Evolutionary conservation across 2,113 vertebrate genomes (phyloP).

Genomic region (Laticauda colubrina): DNA sequence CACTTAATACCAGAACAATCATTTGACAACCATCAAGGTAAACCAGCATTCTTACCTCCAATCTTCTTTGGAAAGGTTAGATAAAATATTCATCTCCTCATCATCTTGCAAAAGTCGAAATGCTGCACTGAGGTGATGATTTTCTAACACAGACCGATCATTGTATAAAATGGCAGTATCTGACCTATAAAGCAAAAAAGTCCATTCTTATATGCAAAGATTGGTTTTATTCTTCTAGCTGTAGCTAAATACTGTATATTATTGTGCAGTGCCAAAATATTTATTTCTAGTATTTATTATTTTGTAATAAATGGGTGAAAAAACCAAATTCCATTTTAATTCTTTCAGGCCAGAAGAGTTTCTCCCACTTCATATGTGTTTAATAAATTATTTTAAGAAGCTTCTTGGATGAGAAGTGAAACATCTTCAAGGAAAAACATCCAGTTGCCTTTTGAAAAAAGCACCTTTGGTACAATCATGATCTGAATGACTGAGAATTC

Average conservation of each 20-base stretch:
- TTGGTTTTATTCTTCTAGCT: background rate
- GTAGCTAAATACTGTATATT: background rate
- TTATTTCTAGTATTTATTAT: background rate
- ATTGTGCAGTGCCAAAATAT: background rate
- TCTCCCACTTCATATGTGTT: background rate
- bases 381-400: background rate
- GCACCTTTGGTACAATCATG: background rate
- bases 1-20: background rate
- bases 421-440: background rate
- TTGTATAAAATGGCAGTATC: slow-evolving; percentile 92
- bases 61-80: slow-evolving; percentile 92
- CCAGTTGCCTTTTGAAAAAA: background rate
- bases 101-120: slow-evolving; percentile 91
- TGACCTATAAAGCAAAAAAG: slow-evolving; percentile 74
- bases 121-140: slow-evolving; percentile 89
- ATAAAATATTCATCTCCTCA: slow-evolving; percentile 91
- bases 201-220: background rate
- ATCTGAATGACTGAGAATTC: background rate
- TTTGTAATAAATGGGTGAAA: background rate
- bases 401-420: background rate
- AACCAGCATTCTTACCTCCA: slow-evolving; percentile 82
- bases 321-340: background rate
- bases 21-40: background rate
- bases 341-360: background rate
- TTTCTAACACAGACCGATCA: slow-evolving; percentile 90